Evolutionary conservation across 1,140 invertebrate genomes (phyloP).

Genomic region (Sitophilus oryzae): DNA sequence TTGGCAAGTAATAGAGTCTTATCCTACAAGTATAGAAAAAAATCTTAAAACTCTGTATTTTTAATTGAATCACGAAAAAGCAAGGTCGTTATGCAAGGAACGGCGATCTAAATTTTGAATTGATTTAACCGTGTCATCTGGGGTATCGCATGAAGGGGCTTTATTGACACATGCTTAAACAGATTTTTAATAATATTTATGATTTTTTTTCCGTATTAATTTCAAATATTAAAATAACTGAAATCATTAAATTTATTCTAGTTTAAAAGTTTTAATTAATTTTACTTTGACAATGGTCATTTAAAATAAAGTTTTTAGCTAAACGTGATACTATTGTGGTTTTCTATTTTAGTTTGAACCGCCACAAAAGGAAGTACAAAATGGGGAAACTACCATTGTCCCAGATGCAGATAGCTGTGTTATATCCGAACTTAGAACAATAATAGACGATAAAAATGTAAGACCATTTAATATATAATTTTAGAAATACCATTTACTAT

Average conservation of each 20-base stretch:
- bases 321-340: background rate
- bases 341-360: conserved; percentile 31
- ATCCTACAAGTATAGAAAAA: too few relatives aligned
- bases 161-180: too few relatives aligned
- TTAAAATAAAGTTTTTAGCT: too few relatives aligned
- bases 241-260: background rate
- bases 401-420: conserved; percentile 41
- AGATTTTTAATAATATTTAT: too few relatives aligned
- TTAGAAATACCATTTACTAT: background rate
- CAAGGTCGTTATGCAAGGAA: too few relatives aligned
- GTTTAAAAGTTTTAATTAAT: background rate
- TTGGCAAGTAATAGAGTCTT: too few relatives aligned
- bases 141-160: too few relatives aligned
- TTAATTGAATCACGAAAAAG: too few relatives aligned
- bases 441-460: conserved; percentile 39
- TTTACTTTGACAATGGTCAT: too few relatives aligned
- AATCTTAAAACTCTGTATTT: too few relatives aligned
- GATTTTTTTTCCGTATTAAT: conserved; percentile 2
- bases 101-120: too few relatives aligned
- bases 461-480: conserved; percentile 5
- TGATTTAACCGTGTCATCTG: too few relatives aligned
- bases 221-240: background rate
- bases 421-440: conserved; percentile 39
- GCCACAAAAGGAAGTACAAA: conserved; percentile 38
- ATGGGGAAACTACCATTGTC: conserved; percentile 41